A percentile compares a stretch with the other conserved stretches of the same genome.
These are phyloP conservation scores for Pseudocheirus occidentalis DNA, from an alignment of 2,797 vertebrate species.

Conservation along the genomic window DNA sequence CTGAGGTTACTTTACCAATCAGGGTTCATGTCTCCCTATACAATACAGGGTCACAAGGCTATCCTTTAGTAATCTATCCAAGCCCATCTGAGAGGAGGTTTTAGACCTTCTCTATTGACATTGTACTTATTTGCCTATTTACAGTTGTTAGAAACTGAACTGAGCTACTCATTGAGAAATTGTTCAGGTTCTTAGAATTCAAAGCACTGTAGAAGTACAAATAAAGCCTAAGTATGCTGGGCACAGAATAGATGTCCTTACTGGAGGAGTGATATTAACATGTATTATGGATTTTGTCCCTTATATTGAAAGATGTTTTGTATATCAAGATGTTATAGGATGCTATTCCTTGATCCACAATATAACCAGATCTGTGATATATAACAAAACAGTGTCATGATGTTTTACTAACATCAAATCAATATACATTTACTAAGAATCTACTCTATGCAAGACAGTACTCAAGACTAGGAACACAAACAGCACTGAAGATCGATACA, in stretches of 20 bases:
- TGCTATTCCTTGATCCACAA: background rate
- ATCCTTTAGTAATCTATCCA: too few species aligned
- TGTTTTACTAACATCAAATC: conserved; percentile 27
- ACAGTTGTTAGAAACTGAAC: background rate
- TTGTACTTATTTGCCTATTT: conserved; percentile 7
- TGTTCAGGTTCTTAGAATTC: conserved; percentile 2
- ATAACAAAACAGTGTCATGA: conserved; percentile 9
- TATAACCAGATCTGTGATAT: conserved; percentile 26
- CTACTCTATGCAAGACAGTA: background rate
- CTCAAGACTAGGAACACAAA: background rate
- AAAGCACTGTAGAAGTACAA: conserved; percentile 22
- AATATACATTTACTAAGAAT: background rate
- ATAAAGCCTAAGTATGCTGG: background rate
- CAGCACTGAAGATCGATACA: background rate
- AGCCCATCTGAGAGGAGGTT: background rate
- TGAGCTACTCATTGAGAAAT: background rate
- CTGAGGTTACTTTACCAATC: background rate
- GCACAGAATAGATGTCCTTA: background rate
- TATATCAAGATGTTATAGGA: background rate
- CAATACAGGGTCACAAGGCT: background rate
- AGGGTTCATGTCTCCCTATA: background rate
- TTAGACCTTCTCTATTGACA: conserved; percentile 22
- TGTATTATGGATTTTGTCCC: background rate
- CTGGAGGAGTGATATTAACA: background rate
- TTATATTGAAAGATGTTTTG: background rate